Conservation (phyloP, 2,888 invertebrate genomes). For the Drosophila nigricruria region DNA sequence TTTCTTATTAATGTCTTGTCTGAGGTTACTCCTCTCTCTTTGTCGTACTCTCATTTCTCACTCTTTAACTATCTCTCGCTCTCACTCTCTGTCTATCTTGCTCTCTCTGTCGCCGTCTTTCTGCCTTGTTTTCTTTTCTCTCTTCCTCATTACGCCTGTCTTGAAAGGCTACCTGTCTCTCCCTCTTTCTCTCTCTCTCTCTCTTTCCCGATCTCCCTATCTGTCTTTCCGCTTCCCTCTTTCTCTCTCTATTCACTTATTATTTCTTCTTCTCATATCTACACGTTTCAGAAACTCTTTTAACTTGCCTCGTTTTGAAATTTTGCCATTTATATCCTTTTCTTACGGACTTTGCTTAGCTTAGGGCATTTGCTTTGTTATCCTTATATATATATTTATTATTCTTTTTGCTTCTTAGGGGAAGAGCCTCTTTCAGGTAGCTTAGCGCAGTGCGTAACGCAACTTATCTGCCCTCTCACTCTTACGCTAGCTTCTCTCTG, state of each 20-base stretch:
- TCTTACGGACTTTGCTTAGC: conserved; percentile 34
- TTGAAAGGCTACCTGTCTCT: no score
- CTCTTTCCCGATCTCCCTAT: neutral
- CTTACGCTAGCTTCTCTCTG: neutral
- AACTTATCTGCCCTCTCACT: conserved; percentile 15
- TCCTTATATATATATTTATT: conserved; percentile 4
- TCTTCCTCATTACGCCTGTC: neutral
- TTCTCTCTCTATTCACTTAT: neutral
- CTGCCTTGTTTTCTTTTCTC: neutral
- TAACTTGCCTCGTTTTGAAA: conserved; percentile 28
- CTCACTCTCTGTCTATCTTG: no score
- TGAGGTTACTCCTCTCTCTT: no score
- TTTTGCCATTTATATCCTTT: conserved; percentile 40
- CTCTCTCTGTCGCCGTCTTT: no score
- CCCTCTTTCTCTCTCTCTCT: neutral
- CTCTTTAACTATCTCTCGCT: no score
- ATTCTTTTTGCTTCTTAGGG: conserved; percentile 25
- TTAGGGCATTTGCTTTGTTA: conserved; percentile 44
- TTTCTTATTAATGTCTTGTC: neutral
- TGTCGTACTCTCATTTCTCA: no score
- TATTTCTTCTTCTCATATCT: neutral
- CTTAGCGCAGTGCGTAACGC: conserved; percentile 50
- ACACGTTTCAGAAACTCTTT: conserved; percentile 10
- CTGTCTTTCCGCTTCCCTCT: neutral
- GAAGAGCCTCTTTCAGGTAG: conserved; percentile 48